Evolutionary conservation across 2,888 invertebrate species (phyloP), one percentile per base, ranked within the genome.

Genomic region (Hipparchia semele): DNA sequence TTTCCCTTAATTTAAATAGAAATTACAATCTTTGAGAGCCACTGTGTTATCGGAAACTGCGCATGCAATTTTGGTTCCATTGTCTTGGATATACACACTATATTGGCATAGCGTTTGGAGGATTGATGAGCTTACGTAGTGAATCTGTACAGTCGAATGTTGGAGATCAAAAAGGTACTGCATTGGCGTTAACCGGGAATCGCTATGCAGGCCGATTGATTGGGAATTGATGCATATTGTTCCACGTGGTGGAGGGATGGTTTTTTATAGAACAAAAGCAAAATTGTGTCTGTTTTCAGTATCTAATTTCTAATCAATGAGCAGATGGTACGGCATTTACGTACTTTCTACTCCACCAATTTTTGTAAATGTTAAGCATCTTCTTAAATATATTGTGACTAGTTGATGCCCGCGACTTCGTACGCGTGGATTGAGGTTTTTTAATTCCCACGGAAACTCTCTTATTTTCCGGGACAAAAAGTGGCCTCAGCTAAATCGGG

Each of bases 41-140:
- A 51, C 60, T 68, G 60, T 12, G 70, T 56, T 68, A 70, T 68
- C 64, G 68, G 51, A 72, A 76, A 68, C 68, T n/a, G 67, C 64
- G 56, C 68, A 74, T 74, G 74, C 75, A 76, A 74, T 72, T 74
- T 74, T 72, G 58, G 70, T 33, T 72, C 72, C 68, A 74, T 74
- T 74, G 70, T 70, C 70, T 70, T 23, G 13, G 67, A 45, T n/a
- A 60, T 70, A 76, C 61, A 58, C 68, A 60, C 74, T 76, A 72
- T 74, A 70, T 64, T 72, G 72, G 72, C 10, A 65, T 70, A 23
- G n/a, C 33, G 23, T 67, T 60, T 70, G 4, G 23, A 60, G 46
- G 46, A 59, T 64, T 72, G 54, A 72, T 68, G 62, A 59, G 56
- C 59, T 60, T 13, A 60, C 64, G 39, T 54, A 39, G 69, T 66